phyloP scores from a whole-genome alignment of 2,113 vertebrate species.

The Grallaria varia region DNA sequence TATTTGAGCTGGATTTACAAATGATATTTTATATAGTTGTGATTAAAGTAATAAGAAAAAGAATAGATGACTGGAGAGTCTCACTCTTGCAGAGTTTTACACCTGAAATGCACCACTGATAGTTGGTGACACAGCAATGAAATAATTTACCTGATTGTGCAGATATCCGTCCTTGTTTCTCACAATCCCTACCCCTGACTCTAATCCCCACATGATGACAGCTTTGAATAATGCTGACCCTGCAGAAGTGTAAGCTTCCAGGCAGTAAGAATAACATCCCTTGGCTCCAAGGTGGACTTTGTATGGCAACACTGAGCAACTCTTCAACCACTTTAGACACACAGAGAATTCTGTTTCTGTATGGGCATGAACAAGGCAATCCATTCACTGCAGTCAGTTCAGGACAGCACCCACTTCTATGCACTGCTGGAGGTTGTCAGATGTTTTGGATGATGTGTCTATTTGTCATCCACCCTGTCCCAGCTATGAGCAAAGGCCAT shows the following conservation, averaged over 20 bases:
- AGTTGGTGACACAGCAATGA: not conserved
- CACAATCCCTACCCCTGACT: not conserved
- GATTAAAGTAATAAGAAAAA: not conserved
- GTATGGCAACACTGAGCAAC: not conserved
- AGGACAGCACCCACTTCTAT: not conserved
- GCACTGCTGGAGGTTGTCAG: not conserved
- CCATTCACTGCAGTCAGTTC: not conserved
- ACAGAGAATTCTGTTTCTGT: not conserved
- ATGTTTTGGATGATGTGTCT: not conserved
- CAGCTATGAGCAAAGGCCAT: not conserved
- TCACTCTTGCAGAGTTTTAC: not conserved
- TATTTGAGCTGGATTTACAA: not conserved
- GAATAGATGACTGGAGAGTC: not conserved
- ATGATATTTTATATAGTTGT: not conserved
- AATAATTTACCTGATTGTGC: not conserved
- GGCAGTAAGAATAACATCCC: not conserved
- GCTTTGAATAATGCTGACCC: not conserved
- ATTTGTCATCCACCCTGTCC: not conserved
- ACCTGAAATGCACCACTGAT: not conserved
- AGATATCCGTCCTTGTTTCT: not conserved
- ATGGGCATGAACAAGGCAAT: rapidly evolving
- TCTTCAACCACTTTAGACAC: not conserved
- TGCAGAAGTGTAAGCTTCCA: not conserved
- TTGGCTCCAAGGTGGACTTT: not conserved
- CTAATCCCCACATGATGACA: not conserved